These are phyloP conservation scores for Cephus runcator DNA, from an alignment of 2,888 invertebrate genomes.

Conservation along the genomic window DNA sequence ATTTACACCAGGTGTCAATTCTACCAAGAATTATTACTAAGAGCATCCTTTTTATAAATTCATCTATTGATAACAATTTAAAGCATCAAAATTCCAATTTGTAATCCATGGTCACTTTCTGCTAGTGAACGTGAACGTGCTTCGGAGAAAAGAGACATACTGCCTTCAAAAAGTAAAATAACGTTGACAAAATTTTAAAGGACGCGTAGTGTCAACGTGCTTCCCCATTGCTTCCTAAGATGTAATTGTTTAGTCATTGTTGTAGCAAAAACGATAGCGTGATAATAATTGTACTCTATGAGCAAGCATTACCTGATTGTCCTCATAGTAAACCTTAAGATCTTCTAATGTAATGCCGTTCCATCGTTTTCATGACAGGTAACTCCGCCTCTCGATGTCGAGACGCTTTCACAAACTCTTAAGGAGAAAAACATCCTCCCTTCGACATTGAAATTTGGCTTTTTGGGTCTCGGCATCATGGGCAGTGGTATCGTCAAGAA, in stretches of 20 bases:
- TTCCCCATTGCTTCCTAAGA: background rate
- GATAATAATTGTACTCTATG: background rate
- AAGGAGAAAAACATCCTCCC: conserved; percentile 88
- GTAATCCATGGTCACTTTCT: background rate
- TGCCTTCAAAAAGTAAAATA: background rate
- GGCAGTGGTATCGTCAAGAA: conserved; percentile 96
- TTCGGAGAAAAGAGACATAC: too few species aligned
- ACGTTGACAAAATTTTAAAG: background rate
- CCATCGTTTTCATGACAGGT: conserved; percentile 65
- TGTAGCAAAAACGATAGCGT: too few species aligned
- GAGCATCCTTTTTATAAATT: background rate
- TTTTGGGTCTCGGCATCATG: conserved; percentile 95
- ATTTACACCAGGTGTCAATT: background rate
- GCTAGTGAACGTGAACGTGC: background rate
- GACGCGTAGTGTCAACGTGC: background rate
- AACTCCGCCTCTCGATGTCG: conserved; percentile 80
- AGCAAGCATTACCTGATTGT: background rate
- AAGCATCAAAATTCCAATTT: too few species aligned
- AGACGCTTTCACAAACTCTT: conserved; percentile 79
- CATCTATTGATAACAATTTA: background rate
- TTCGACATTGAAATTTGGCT: conserved; percentile 89
- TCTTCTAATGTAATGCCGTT: background rate
- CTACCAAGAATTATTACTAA: background rate
- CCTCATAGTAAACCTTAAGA: background rate
- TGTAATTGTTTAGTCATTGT: too few species aligned